Conservation (phyloP, 1,140 invertebrate genomes). For the Drosophila kikkawai region DNA sequence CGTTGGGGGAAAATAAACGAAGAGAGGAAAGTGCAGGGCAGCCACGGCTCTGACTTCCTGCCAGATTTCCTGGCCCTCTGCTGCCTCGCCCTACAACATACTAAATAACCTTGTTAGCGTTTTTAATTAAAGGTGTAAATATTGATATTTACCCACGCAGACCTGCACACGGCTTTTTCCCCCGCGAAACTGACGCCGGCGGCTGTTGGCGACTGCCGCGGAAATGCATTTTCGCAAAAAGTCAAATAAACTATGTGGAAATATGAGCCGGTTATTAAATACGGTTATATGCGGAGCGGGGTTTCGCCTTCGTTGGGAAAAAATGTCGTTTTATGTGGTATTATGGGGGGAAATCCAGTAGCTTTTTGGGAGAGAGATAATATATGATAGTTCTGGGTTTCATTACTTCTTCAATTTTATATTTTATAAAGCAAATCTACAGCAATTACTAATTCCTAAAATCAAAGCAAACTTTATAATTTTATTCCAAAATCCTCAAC, state of each 20-base stretch:
- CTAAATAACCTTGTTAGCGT: conserved; percentile 84
- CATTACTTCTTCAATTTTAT: not conserved
- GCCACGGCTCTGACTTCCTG: conserved; percentile 65
- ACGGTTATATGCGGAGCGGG: conserved; percentile 26
- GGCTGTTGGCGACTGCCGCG: conserved; percentile 49
- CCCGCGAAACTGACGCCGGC: conserved; percentile 14
- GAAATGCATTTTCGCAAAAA: conserved; percentile 76
- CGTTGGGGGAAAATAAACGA: conserved; percentile 24
- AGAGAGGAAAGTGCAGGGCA: conserved; percentile 9
- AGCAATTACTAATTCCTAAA: not conserved
- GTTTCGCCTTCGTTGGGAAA: conserved; percentile 19
- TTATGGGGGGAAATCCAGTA: conserved; percentile 7
- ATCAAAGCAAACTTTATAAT: not conserved
- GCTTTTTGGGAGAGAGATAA: not conserved
- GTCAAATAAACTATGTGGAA: conserved; percentile 77
- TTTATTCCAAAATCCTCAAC: not conserved
- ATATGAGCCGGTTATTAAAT: conserved; percentile 66
- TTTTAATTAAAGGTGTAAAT: conserved; percentile 85
- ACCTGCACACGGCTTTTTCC: conserved; percentile 19
- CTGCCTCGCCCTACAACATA: conserved; percentile 27
- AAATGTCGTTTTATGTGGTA: conserved; percentile 28
- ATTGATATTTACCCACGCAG: conserved; percentile 80
- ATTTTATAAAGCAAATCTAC: not conserved
- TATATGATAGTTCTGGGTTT: not conserved
- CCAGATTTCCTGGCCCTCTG: conserved; percentile 48